phyloP scores from a whole-genome alignment of 1,140 invertebrate species.

The Pteromalus puparum region DNA sequence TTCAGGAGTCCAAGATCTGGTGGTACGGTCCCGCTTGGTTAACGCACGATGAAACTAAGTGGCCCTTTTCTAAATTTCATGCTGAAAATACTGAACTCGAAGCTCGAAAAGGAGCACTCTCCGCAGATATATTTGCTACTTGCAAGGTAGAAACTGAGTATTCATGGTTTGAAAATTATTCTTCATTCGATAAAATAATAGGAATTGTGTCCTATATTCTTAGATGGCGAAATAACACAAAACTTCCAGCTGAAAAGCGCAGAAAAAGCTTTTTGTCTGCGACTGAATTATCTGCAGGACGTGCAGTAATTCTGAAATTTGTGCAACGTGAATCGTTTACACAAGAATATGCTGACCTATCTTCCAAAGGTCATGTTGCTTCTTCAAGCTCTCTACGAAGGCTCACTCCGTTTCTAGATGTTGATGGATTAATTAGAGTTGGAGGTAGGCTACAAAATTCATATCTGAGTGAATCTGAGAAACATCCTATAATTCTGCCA shows the following conservation, averaged over 20 bases:
- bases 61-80: constrained; percentile 3
- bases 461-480: neutral
- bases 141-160: neutral
- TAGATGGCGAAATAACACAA: neutral
- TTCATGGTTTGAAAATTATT: constrained; percentile 38
- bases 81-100: neutral
- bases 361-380: neutral
- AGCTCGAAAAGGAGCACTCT: neutral
- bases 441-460: neutral
- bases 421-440: neutral
- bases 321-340: too few species aligned
- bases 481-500: neutral
- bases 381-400: neutral
- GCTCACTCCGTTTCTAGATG: neutral
- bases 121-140: neutral
- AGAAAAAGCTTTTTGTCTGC: too few species aligned
- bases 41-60: neutral
- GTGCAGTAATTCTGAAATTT: too few species aligned
- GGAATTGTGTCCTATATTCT: constrained; percentile 32
- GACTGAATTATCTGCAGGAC: too few species aligned
- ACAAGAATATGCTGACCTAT: too few species aligned
- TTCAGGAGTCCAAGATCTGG: neutral
- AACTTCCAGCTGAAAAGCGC: neutral
- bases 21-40: constrained; percentile 35
- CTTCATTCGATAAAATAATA: constrained; percentile 34